Evolutionary conservation across 1,140 invertebrate genomes (phyloP).

Genomic region (Helicoverpa armigera): DNA sequence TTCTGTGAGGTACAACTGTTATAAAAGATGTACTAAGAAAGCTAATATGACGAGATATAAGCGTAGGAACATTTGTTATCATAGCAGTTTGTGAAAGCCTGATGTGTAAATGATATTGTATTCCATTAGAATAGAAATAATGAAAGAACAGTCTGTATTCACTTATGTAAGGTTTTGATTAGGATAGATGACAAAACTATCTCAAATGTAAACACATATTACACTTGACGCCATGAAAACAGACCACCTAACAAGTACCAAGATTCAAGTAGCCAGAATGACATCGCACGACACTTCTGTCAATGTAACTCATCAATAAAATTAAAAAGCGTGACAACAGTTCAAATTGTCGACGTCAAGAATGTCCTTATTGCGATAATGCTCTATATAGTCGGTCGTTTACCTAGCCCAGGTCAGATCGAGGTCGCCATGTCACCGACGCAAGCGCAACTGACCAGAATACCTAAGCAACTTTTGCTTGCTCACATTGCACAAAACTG

Average conservation of each 20-base stretch:
- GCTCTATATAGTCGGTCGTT: conserved; percentile 61
- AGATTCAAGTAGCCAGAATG: too few relatives aligned
- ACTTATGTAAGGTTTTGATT: too few relatives aligned
- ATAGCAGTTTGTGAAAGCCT: too few relatives aligned
- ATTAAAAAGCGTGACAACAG: conserved; percentile 7
- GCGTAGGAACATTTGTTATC: too few relatives aligned
- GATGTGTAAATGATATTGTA: too few relatives aligned
- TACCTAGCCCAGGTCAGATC: conserved; percentile 69
- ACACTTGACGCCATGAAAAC: too few relatives aligned
- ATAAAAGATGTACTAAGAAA: background rate
- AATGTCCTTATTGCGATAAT: conserved; percentile 53
- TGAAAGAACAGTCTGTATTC: too few relatives aligned
- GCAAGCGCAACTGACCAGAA: conserved; percentile 66
- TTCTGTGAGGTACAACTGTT: background rate
- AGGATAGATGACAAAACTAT: too few relatives aligned
- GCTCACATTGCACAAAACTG: conserved; percentile 77
- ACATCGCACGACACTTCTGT: background rate
- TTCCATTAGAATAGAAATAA: too few relatives aligned
- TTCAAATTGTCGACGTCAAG: conserved; percentile 11
- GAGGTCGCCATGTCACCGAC: conserved; percentile 69
- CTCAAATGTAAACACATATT: too few relatives aligned
- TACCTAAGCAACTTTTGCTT: conserved; percentile 72
- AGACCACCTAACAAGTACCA: too few relatives aligned
- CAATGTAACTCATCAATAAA: conserved; percentile 14
- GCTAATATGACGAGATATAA: too few relatives aligned